These are phyloP conservation scores for Petrolisthes cinctipes DNA, from an alignment of 2,888 invertebrate genomes.

Conservation along the genomic window DNA sequence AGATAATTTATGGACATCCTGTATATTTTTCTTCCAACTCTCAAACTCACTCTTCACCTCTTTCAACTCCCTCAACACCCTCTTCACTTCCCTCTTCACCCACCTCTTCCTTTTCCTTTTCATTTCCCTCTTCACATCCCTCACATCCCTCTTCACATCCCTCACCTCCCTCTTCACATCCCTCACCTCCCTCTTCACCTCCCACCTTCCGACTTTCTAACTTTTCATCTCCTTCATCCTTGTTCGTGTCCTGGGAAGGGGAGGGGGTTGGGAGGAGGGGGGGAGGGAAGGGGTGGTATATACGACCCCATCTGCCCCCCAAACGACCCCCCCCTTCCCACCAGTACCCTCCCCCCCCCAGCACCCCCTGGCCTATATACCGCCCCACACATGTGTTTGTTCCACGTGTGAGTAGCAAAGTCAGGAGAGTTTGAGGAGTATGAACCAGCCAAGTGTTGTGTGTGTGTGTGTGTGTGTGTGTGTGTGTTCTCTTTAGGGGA, in stretches of 20 bases:
- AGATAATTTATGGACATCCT: too few species aligned
- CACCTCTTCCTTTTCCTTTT: too few species aligned
- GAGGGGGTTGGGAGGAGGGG: neutral
- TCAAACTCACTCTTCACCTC: too few species aligned
- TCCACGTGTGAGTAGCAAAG: neutral
- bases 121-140: neutral
- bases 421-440: neutral
- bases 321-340: neutral
- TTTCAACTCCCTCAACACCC: neutral
- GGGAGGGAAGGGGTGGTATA: neutral
- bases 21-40: too few species aligned
- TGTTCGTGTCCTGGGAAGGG: neutral
- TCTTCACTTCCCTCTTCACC: neutral
- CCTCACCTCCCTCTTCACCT: neutral
- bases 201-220: neutral
- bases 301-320: neutral
- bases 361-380: neutral
- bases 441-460: neutral
- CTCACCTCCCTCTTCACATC: neutral
- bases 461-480: slow-evolving; percentile 24
- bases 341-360: neutral
- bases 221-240: neutral
- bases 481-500: neutral
- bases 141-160: neutral
- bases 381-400: too few species aligned